These are phyloP conservation scores for Emydura subglobosa DNA, from an alignment of 2,113 vertebrate species.

Conservation along the genomic window DNA sequence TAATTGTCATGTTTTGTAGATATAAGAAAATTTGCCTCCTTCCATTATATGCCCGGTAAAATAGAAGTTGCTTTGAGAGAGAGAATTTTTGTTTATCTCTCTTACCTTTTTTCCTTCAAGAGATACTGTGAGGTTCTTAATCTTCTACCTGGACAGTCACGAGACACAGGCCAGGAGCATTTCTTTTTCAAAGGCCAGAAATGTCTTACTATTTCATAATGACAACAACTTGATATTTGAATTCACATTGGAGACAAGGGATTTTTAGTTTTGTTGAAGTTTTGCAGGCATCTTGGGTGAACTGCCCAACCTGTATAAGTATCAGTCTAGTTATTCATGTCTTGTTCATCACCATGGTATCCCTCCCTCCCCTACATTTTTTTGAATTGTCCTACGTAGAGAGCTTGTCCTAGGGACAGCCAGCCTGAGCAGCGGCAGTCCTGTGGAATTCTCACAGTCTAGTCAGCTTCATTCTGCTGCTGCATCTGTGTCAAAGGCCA, in stretches of 20 bases:
- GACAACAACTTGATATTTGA: background rate
- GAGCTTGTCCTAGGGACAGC: fast-evolving
- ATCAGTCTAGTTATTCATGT: fast-evolving
- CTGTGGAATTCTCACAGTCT: background rate
- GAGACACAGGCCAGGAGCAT: background rate
- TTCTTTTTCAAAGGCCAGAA: background rate
- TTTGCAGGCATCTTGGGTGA: background rate
- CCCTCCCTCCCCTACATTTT: background rate
- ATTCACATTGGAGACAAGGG: background rate
- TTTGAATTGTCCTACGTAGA: background rate
- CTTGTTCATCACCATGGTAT: background rate
- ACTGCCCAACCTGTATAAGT: background rate
- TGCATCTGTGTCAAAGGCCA: background rate
- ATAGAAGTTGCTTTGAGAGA: background rate
- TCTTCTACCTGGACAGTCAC: background rate
- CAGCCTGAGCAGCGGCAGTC: fast-evolving
- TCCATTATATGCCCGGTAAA: background rate
- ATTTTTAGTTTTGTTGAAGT: background rate
- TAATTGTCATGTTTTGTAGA: background rate
- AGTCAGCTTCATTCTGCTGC: background rate
- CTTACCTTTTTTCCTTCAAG: background rate
- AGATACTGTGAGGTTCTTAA: background rate
- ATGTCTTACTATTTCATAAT: background rate
- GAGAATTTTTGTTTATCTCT: background rate
- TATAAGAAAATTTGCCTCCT: background rate